Conservation (phyloP, 2,113 vertebrate species). For the Myrmecophaga tridactyla region DNA sequence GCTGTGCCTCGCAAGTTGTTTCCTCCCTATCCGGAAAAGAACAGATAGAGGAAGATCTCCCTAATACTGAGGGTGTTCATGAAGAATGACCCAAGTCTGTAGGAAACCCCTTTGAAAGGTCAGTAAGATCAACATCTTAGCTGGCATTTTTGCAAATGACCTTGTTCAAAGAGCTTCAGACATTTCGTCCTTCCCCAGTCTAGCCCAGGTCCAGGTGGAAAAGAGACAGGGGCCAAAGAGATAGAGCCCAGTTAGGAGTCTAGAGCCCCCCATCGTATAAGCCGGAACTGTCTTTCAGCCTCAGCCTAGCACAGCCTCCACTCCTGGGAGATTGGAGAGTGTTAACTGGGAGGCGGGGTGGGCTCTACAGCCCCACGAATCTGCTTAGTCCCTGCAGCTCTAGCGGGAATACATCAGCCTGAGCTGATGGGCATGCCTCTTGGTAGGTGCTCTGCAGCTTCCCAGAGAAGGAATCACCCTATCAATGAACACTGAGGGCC, state of each 20-base stretch:
- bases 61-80: neutral
- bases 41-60: neutral
- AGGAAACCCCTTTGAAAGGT: constrained; percentile 18
- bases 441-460: neutral
- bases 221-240: neutral
- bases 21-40: constrained; percentile 2
- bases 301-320: neutral
- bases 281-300: neutral
- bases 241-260: neutral
- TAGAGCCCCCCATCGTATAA: neutral
- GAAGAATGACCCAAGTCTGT: neutral
- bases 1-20: neutral
- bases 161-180: constrained; percentile 3
- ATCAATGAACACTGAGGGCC: neutral
- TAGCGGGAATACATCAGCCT: neutral
- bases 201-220: neutral
- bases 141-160: neutral
- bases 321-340: neutral
- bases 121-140: neutral
- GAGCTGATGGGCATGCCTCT: neutral
- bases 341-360: neutral
- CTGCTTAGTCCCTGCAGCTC: neutral
- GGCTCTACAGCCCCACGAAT: neutral
- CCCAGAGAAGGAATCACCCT: neutral
- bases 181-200: neutral